phyloP scores from a whole-genome alignment of 2,113 vertebrate genomes.

The Stomatorhinus ivindoensis region DNA sequence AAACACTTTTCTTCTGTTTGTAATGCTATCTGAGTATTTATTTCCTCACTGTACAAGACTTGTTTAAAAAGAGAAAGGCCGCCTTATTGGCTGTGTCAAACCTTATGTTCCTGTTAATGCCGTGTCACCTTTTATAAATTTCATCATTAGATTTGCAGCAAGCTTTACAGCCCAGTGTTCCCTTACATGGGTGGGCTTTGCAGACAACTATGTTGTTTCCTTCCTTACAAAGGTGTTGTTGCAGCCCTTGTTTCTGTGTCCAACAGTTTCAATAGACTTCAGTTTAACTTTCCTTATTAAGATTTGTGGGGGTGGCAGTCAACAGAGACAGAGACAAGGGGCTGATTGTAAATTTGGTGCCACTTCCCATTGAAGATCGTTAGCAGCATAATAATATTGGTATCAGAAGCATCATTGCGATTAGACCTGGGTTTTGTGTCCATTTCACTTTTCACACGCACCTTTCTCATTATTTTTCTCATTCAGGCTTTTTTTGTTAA shows the following conservation, averaged over 20 bases:
- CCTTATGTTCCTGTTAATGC: not conserved
- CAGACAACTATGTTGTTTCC: not conserved
- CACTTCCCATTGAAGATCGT: constrained; percentile 48
- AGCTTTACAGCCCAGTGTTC: not conserved
- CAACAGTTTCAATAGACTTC: constrained; percentile 17
- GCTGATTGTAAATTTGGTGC: constrained; percentile 44
- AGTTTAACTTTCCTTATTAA: constrained; percentile 29
- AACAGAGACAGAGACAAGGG: constrained; percentile 39
- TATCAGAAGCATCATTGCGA: constrained; percentile 30
- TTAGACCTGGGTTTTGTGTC: not conserved
- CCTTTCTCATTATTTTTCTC: not conserved
- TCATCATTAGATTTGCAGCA: not conserved
- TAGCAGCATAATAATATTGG: constrained; percentile 43
- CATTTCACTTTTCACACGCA: not conserved
- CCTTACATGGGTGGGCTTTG: not conserved
- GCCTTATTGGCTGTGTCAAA: not conserved
- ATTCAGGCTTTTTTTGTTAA: not conserved
- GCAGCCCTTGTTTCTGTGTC: not conserved
- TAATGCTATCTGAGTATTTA: not conserved
- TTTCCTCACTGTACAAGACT: not conserved
- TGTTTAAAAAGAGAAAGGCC: not conserved
- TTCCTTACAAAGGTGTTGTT: not conserved
- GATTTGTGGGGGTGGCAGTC: constrained; percentile 37
- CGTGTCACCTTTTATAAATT: not conserved
- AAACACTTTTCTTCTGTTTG: not conserved